phyloP scores from a whole-genome alignment of 1,140 invertebrate species.

The Pogonomyrmex californicus region DNA sequence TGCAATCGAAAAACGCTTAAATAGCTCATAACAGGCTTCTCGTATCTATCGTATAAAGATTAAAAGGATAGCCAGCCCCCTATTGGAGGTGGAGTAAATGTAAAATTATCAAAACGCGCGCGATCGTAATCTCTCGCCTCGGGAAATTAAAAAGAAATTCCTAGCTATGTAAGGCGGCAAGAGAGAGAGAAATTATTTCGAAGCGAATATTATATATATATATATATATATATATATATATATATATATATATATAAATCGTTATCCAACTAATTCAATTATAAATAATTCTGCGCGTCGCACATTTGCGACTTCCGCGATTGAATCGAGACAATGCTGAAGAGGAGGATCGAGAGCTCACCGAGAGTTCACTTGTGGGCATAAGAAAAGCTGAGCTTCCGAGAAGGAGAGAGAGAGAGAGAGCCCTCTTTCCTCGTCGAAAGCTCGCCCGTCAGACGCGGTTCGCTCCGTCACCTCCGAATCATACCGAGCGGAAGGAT shows the following conservation, averaged over 20 bases:
- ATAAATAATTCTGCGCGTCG: conserved; percentile 12
- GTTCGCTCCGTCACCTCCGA: conserved; percentile 1
- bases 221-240: background rate
- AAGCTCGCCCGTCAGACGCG: conserved; percentile 16
- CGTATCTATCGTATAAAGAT: conserved; percentile 29
- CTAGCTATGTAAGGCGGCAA: background rate
- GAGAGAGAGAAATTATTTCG: background rate
- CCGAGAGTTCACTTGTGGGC: background rate
- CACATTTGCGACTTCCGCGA: background rate
- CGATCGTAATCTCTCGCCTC: background rate
- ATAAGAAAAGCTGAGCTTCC: conserved; percentile 10
- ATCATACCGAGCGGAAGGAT: conserved; percentile 14
- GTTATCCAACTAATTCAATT: background rate
- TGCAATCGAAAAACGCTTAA: conserved; percentile 23
- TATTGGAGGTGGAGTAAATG: background rate
- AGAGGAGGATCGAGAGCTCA: conserved; percentile 18
- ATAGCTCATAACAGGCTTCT: conserved; percentile 34
- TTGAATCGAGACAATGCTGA: conserved; percentile 51
- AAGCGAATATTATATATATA: background rate
- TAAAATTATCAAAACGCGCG: background rate
- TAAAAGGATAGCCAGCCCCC: background rate
- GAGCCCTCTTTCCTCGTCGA: background rate
- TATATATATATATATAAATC: background rate
- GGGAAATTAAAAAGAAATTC: background rate
- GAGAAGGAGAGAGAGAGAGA: background rate